A percentile compares a stretch with the other conserved stretches of the same genome.
These are phyloP conservation scores for Amazona ochrocephala DNA, from an alignment of 2,797 vertebrate genomes.

Conservation along the genomic window DNA sequence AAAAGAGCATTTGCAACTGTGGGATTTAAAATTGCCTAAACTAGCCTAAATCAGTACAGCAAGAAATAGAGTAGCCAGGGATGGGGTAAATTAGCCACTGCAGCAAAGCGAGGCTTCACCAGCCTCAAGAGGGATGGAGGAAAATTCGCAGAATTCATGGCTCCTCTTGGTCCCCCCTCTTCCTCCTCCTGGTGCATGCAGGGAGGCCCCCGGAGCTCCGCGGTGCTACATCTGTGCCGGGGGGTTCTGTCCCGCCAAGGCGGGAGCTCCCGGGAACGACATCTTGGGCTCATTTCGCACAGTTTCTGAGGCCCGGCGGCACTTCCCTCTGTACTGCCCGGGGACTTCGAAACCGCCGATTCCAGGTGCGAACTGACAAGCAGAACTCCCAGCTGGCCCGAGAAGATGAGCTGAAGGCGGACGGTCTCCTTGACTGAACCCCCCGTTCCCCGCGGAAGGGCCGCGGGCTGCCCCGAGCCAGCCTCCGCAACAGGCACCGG, in stretches of 20 bases:
- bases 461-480: background rate
- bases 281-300: background rate
- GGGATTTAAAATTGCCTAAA: background rate
- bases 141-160: background rate
- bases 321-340: accelerated
- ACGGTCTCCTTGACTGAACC: too few relatives aligned
- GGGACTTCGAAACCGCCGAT: background rate
- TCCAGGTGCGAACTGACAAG: background rate
- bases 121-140: background rate
- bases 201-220: too few relatives aligned
- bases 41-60: too few relatives aligned
- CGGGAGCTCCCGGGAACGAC: background rate
- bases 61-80: background rate
- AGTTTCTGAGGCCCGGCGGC: accelerated
- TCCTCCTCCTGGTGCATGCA: background rate
- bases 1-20: background rate
- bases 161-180: accelerated
- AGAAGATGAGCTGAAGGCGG: background rate
- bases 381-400: too few relatives aligned
- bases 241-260: accelerated
- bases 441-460: too few relatives aligned
- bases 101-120: background rate
- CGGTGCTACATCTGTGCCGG: accelerated
- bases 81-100: background rate
- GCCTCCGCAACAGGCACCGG: too few relatives aligned